Evolutionary conservation across 2,797 vertebrate species (phyloP).

Genomic region (Sternarchorhynchus goeldii): DNA sequence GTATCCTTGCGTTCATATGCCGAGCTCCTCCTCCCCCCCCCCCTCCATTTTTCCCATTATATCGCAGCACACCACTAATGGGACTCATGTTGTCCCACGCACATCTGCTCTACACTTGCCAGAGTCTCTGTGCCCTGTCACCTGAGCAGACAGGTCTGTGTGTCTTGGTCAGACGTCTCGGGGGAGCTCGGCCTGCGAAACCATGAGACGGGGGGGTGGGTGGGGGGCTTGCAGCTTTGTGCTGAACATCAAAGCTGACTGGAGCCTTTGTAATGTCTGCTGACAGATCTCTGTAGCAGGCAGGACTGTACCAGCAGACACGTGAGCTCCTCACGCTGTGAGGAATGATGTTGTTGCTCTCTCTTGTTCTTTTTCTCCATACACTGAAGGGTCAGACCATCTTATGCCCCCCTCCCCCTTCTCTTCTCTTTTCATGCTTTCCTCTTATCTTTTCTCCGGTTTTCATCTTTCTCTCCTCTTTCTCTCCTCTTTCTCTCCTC

Average conservation of each 20-base stretch:
- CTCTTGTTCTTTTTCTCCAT: neutral
- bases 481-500: neutral
- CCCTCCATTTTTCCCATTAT: conserved; percentile 33
- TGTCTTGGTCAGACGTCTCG: neutral
- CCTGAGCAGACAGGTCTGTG: conserved; percentile 18
- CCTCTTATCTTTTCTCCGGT: neutral
- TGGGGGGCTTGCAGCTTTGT: neutral
- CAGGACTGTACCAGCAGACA: conserved; percentile 9
- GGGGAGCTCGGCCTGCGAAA: neutral
- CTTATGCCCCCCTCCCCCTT: neutral
- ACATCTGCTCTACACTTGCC: conserved; percentile 26
- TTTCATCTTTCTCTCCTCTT: neutral
- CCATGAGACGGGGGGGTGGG: neutral
- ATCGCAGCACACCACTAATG: conserved; percentile 22
- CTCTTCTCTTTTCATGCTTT: too few species aligned
- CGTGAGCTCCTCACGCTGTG: neutral
- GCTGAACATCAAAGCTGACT: neutral
- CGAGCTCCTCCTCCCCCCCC: conserved; percentile 3
- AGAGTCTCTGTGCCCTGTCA: conserved; percentile 6
- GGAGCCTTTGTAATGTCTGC: conserved; percentile 22
- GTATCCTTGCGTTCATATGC: neutral
- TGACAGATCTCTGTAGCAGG: neutral
- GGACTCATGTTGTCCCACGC: conserved; percentile 24
- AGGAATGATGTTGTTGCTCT: neutral
- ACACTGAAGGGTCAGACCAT: neutral